Evolutionary conservation across 92 coral and sea anemone genomes (phyloP).

Genomic region (Zoanthus sansibaricus): DNA sequence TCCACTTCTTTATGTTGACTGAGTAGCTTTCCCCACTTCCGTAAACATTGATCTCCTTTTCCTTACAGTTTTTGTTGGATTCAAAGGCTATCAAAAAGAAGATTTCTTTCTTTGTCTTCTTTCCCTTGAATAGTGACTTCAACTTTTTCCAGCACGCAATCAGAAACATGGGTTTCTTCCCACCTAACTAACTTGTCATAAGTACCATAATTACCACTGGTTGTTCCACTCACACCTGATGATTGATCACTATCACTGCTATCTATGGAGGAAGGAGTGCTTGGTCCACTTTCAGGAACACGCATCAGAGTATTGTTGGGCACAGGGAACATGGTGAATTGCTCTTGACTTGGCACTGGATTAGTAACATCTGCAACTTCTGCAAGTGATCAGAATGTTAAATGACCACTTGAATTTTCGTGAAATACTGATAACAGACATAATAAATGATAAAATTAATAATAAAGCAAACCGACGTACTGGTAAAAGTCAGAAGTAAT

Average conservation of each 20-base stretch:
- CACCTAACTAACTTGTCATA: slow-evolving; percentile 48
- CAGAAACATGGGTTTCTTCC: slow-evolving; percentile 52
- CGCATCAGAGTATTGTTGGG: slow-evolving; percentile 12
- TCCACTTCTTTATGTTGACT: slow-evolving; percentile 29
- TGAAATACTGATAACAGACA: slow-evolving; percentile 1
- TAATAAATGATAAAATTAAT: slow-evolving; percentile 1
- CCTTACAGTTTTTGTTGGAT: slow-evolving; percentile 44
- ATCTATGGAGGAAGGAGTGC: slow-evolving; percentile 37
- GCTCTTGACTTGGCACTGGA: slow-evolving; percentile 16
- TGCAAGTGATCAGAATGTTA: slow-evolving; percentile 28
- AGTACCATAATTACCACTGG: slow-evolving; percentile 31
- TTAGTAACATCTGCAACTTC: slow-evolving; percentile 11
- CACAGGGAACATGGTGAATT: slow-evolving; percentile 23
- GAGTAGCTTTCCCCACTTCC: slow-evolving; percentile 52
- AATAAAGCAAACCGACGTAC: slow-evolving; percentile 3
- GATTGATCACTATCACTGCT: slow-evolving; percentile 39
- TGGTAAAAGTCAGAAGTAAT: neutral
- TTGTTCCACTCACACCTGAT: slow-evolving; percentile 45
- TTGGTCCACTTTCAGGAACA: slow-evolving; percentile 30
- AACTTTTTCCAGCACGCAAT: slow-evolving; percentile 40
- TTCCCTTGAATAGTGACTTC: slow-evolving; percentile 37
- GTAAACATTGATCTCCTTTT: slow-evolving; percentile 41
- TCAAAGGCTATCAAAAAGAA: slow-evolving; percentile 43
- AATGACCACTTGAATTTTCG: slow-evolving; percentile 23
- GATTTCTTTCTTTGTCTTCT: slow-evolving; percentile 50